Conservation (phyloP, 2,888 invertebrate genomes). For the Halictus ligatus region DNA sequence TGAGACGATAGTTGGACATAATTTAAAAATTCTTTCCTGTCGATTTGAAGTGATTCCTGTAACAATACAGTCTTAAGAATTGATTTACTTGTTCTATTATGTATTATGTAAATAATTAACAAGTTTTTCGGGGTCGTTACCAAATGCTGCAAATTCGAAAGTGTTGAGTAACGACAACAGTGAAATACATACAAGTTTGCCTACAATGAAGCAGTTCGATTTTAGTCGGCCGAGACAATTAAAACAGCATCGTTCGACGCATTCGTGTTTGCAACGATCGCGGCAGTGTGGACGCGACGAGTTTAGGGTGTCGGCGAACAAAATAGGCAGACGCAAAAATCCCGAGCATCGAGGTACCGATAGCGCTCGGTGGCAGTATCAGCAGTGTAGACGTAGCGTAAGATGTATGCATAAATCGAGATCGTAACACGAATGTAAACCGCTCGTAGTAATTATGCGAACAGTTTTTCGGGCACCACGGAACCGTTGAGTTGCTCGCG, state of each 20-base stretch:
- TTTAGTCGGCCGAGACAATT: neutral
- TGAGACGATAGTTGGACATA: neutral
- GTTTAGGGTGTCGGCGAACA: neutral
- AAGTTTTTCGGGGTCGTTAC: neutral
- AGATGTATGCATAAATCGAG: constrained; percentile 8
- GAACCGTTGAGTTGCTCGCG: neutral
- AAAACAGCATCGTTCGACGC: neutral
- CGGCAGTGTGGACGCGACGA: neutral
- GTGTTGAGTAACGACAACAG: neutral
- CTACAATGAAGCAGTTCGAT: neutral
- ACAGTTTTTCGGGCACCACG: neutral
- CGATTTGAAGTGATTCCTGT: neutral
- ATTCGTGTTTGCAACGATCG: neutral
- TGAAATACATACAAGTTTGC: neutral
- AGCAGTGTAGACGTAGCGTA: constrained; percentile 9
- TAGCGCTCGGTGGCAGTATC: neutral
- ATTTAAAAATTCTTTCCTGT: neutral
- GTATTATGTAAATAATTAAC: neutral
- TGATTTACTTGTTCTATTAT: neutral
- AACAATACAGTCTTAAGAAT: neutral
- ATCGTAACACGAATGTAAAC: constrained; percentile 8
- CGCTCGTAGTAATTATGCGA: neutral
- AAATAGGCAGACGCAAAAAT: neutral
- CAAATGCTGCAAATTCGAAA: neutral
- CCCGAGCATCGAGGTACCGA: neutral